Evolutionary conservation across 2,797 vertebrate genomes (phyloP).

Genomic region (Rhabdomys pumilio): DNA sequence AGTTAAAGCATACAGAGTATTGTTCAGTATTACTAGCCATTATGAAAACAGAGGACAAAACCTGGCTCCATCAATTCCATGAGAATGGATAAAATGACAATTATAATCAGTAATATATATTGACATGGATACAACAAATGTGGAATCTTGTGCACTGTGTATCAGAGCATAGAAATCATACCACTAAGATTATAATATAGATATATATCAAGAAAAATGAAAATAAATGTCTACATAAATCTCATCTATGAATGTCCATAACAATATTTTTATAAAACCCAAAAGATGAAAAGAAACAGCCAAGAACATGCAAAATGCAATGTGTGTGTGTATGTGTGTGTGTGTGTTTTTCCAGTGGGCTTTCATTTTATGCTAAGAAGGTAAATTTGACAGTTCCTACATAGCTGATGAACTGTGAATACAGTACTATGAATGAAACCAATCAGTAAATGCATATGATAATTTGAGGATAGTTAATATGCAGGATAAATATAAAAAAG

Average conservation of each 20-base stretch:
- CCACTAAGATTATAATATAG: not conserved
- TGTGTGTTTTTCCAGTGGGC: not conserved
- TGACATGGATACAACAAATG: conserved; percentile 8
- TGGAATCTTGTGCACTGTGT: not conserved
- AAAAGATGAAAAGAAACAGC: not conserved
- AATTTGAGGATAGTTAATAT: not conserved
- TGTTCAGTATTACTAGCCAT: not conserved
- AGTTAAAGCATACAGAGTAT: not conserved
- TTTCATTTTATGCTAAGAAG: not conserved
- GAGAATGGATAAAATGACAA: not conserved
- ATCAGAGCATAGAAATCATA: not conserved
- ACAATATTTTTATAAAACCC: not conserved
- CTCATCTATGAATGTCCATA: not conserved
- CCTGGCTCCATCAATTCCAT: not conserved
- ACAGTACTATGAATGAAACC: not conserved
- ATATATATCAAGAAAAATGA: not conserved
- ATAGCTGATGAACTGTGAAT: not conserved
- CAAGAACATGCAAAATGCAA: not conserved
- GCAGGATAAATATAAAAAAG: not conserved
- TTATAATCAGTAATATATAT: not conserved
- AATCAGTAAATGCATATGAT: not conserved
- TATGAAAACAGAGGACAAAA: conserved; percentile 42
- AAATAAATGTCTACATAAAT: not conserved
- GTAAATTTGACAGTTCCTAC: not conserved
- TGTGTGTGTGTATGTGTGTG: not conserved